Conservation (phyloP, 2,113 vertebrate genomes). For the Columba janthina region DNA sequence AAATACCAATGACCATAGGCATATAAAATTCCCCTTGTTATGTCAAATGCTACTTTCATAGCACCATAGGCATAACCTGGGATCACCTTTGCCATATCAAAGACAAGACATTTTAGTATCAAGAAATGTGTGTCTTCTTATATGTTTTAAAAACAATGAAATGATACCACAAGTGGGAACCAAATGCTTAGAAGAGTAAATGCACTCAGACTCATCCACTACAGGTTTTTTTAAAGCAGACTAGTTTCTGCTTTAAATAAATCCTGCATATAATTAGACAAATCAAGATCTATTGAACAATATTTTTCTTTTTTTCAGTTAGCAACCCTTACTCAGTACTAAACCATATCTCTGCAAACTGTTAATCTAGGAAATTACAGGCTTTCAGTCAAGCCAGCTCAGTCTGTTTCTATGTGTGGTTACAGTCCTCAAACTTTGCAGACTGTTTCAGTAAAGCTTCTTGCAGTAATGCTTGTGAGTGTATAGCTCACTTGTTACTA, state of each 20-base stretch:
- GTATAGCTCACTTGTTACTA: background rate
- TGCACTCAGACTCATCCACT: background rate
- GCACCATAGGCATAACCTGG: background rate
- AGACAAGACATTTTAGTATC: background rate
- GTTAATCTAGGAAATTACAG: slow-evolving; percentile 57
- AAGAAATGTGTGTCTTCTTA: background rate
- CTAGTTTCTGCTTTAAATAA: slow-evolving; percentile 1
- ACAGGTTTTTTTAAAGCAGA: background rate
- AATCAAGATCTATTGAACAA: background rate
- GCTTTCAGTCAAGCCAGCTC: background rate
- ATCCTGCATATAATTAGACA: slow-evolving; percentile 17
- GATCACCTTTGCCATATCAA: background rate
- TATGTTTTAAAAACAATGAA: background rate
- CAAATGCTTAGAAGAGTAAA: background rate
- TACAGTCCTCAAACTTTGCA: background rate
- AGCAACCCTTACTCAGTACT: slow-evolving; percentile 38
- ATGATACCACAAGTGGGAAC: background rate
- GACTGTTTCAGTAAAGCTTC: background rate
- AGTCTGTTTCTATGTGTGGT: background rate
- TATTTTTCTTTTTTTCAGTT: background rate
- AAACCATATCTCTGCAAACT: slow-evolving; percentile 30
- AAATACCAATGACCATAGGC: background rate
- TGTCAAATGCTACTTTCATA: background rate
- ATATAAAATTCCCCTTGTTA: background rate
- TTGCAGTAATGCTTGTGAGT: background rate